phyloP scores from a whole-genome alignment of 2,113 vertebrate species.

The Peucedramus taeniatus region DNA sequence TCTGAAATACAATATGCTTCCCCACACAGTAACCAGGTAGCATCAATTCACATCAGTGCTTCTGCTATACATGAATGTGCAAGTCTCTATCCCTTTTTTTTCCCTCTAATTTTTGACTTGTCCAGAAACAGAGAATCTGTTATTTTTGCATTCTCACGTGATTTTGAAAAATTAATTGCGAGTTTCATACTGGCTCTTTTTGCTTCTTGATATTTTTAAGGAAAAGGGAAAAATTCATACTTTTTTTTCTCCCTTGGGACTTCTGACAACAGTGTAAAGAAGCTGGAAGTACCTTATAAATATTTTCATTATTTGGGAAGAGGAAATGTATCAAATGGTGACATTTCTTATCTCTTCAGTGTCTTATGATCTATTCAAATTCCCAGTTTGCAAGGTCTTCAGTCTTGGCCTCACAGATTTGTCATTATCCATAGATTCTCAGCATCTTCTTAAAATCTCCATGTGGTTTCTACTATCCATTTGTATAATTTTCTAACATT shows the following conservation, averaged over 20 bases:
- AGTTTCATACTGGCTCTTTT: neutral
- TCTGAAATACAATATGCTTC: neutral
- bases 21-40: neutral
- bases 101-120: neutral
- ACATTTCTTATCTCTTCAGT: neutral
- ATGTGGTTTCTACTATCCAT: neutral
- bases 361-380: neutral
- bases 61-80: neutral
- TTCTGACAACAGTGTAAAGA: neutral
- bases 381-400: neutral
- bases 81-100: neutral
- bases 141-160: neutral
- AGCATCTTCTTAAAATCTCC: neutral
- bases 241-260: neutral
- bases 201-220: neutral
- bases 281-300: neutral
- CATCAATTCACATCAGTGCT: neutral
- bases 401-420: fast-evolving
- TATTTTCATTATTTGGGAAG: neutral
- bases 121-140: neutral
- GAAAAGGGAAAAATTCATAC: neutral
- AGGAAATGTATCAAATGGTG: neutral
- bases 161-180: neutral
- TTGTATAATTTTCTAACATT: neutral
- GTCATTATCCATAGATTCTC: neutral